Conservation (phyloP, 2,113 vertebrate species). For the Pavo muticus region DNA sequence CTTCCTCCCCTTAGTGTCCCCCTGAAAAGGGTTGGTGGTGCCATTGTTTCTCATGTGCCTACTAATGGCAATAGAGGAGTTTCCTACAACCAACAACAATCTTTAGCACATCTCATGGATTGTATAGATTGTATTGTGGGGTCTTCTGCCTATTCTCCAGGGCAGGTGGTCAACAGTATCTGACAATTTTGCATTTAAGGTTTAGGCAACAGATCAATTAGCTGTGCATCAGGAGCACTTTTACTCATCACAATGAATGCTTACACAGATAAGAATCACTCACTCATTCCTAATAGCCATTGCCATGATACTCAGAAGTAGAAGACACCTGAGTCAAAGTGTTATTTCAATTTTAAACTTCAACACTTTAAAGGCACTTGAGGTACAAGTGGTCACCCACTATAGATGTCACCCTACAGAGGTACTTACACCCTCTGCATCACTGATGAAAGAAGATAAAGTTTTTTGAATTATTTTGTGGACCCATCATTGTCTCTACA, state of each 20-base stretch:
- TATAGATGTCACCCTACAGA: background rate
- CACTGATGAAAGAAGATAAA: background rate
- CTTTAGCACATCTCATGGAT: background rate
- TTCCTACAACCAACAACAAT: background rate
- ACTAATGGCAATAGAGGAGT: background rate
- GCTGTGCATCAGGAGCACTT: background rate
- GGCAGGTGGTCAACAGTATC: background rate
- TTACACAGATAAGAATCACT: background rate
- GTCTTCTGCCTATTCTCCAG: background rate
- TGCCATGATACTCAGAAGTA: accelerated
- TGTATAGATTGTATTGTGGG: background rate
- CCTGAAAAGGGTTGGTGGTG: background rate
- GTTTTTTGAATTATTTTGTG: background rate
- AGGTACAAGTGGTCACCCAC: accelerated
- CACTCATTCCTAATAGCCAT: background rate
- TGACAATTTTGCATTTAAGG: background rate
- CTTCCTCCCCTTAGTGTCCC: background rate
- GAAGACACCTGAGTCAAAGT: background rate
- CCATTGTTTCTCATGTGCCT: background rate
- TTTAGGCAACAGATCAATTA: background rate
- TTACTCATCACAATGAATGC: accelerated
- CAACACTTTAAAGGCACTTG: background rate
- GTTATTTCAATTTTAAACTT: background rate
- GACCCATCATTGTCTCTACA: background rate
- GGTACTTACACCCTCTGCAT: background rate